Conservation (phyloP, 2,113 vertebrate species). For the Argyrosomus japonicus region DNA sequence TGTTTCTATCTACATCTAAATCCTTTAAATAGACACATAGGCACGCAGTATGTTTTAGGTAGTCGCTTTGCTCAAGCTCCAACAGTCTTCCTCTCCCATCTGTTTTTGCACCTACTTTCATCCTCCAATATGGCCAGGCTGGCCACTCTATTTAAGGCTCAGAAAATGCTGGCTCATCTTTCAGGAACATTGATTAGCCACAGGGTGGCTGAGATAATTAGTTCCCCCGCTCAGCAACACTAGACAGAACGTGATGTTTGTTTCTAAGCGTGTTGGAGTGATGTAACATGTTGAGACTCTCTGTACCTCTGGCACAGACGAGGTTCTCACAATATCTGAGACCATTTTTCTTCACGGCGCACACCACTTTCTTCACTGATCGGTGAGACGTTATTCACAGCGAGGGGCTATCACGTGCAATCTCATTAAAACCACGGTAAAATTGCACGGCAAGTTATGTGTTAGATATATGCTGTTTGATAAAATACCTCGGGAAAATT, state of each 20-base stretch:
- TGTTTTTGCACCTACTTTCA: slow-evolving; percentile 63
- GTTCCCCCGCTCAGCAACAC: slow-evolving; percentile 67
- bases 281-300: slow-evolving; percentile 42
- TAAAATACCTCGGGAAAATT: slow-evolving; percentile 6
- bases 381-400: slow-evolving; percentile 28
- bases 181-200: slow-evolving; percentile 79
- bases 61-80: slow-evolving; percentile 23
- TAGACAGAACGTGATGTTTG: slow-evolving; percentile 62
- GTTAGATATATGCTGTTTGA: slow-evolving; percentile 17
- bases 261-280: slow-evolving; percentile 46
- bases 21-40: slow-evolving; percentile 7
- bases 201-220: slow-evolving; percentile 78
- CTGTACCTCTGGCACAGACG: slow-evolving; percentile 38
- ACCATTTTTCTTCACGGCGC: slow-evolving; percentile 34
- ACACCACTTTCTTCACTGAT: slow-evolving; percentile 21
- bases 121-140: slow-evolving; percentile 50
- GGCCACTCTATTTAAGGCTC: slow-evolving; percentile 71
- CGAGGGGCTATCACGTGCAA: slow-evolving; percentile 1
- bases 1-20: slow-evolving; percentile 29
- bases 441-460: background rate
- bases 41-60: slow-evolving; percentile 14
- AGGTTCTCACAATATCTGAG: slow-evolving; percentile 37
- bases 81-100: slow-evolving; percentile 60
- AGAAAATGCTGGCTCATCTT: slow-evolving; percentile 79
- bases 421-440: slow-evolving; percentile 7